A percentile compares a stretch with the other conserved stretches of the same genome.
phyloP scores from a whole-genome alignment of 2,113 vertebrate genomes.

The Pelmatolapia mariae region DNA sequence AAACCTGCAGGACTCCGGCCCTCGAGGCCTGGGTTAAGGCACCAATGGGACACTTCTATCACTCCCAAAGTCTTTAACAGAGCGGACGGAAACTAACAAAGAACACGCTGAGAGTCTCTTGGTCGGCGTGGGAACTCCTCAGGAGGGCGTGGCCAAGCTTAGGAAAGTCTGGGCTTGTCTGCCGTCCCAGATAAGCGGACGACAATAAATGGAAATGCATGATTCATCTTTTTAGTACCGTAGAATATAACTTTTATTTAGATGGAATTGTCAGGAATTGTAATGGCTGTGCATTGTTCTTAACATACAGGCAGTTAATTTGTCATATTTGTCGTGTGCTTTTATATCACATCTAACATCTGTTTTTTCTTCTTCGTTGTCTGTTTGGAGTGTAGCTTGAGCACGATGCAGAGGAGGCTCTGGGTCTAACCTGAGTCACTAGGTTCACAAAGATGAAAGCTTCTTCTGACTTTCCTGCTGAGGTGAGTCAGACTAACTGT shows the following conservation, averaged over 20 bases:
- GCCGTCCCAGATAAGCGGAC: neutral
- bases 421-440: neutral
- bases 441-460: rapidly evolving
- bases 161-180: neutral
- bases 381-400: neutral
- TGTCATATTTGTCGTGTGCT: neutral
- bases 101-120: neutral
- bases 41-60: neutral
- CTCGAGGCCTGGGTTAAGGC: neutral
- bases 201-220: neutral
- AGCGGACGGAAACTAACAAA: rapidly evolving
- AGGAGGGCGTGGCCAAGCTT: neutral
- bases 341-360: neutral
- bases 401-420: neutral
- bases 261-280: neutral
- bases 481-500: neutral
- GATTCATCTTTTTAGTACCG: neutral
- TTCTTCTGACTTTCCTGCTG: neutral
- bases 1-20: neutral
- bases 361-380: neutral
- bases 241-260: neutral
- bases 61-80: neutral
- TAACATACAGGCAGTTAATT: neutral
- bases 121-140: neutral
- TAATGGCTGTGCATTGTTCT: neutral